A percentile compares a stretch with the other conserved stretches of the same genome.
These are phyloP conservation scores for Leguminivora glycinivorella DNA, from an alignment of 1,140 invertebrate species.

Conservation along the genomic window DNA sequence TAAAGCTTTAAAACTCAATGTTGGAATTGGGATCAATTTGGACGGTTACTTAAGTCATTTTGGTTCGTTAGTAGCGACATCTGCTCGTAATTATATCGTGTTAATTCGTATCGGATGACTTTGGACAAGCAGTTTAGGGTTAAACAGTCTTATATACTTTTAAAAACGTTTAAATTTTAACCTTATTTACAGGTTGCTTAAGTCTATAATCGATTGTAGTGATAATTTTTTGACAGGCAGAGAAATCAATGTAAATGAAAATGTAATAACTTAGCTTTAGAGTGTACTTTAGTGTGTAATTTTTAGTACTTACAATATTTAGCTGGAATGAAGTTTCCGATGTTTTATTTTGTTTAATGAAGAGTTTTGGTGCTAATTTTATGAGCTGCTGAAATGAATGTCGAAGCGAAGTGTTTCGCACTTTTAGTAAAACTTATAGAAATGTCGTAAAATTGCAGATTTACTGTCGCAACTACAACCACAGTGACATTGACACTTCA, in stretches of 20 bases:
- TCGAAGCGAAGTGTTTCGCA: neutral
- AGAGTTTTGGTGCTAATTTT: slow-evolving; percentile 2
- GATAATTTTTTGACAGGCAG: neutral
- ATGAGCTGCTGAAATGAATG: neutral
- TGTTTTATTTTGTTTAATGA: no score
- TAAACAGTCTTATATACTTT: slow-evolving; percentile 37
- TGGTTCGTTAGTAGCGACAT: slow-evolving; percentile 46
- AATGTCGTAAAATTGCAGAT: neutral
- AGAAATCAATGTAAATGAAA: neutral
- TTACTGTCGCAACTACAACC: neutral
- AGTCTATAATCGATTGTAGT: neutral
- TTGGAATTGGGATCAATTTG: neutral
- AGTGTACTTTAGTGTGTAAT: neutral
- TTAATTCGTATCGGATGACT: slow-evolving; percentile 52
- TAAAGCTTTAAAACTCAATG: neutral
- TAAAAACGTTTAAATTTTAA: slow-evolving; percentile 33
- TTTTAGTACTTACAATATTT: neutral
- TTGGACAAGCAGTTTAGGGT: slow-evolving; percentile 39
- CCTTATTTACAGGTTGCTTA: slow-evolving; percentile 28
- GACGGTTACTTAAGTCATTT: neutral
- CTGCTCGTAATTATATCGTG: slow-evolving; percentile 58
- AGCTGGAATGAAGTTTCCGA: neutral
- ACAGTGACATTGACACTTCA: neutral
- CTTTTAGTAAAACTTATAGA: neutral
- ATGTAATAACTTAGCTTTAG: neutral